A percentile compares a stretch with the other conserved stretches of the same genome.
Conservation (phyloP, 2,888 invertebrate genomes). For the Aquatica leii region DNA sequence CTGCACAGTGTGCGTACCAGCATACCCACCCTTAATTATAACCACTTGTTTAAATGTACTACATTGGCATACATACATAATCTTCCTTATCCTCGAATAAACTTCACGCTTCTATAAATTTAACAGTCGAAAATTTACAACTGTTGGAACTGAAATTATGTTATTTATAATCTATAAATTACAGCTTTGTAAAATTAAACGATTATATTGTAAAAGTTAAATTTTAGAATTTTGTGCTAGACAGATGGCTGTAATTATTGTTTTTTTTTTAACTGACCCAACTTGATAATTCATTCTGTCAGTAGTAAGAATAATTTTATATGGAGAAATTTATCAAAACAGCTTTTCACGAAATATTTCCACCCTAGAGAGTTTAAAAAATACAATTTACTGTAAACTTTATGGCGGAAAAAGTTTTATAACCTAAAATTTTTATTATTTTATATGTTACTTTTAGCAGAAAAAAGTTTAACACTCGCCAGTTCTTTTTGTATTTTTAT, state of each 20-base stretch:
- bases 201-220: no score
- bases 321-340: no score
- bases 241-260: no score
- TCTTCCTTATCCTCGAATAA: slow-evolving; percentile 10
- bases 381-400: background rate
- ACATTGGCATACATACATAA: slow-evolving; percentile 21
- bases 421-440: slow-evolving; percentile 6
- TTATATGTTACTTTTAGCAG: slow-evolving; percentile 5
- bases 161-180: no score
- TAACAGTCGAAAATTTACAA: slow-evolving; percentile 11
- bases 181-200: no score
- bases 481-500: background rate
- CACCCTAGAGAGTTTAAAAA: background rate
- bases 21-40: slow-evolving; percentile 40
- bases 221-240: no score
- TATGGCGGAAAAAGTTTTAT: background rate
- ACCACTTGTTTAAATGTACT: slow-evolving; percentile 25
- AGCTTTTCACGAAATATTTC: background rate
- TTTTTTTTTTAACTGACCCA: no score
- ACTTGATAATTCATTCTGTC: no score
- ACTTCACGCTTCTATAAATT: slow-evolving; percentile 7
- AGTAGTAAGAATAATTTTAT: no score
- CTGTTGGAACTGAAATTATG: no score
- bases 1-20: slow-evolving; percentile 42
- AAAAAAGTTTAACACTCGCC: background rate